These are phyloP conservation scores for Akabosia matsudoensis DNA, from an alignment of 1,140 invertebrate species.

Conservation along the genomic window DNA sequence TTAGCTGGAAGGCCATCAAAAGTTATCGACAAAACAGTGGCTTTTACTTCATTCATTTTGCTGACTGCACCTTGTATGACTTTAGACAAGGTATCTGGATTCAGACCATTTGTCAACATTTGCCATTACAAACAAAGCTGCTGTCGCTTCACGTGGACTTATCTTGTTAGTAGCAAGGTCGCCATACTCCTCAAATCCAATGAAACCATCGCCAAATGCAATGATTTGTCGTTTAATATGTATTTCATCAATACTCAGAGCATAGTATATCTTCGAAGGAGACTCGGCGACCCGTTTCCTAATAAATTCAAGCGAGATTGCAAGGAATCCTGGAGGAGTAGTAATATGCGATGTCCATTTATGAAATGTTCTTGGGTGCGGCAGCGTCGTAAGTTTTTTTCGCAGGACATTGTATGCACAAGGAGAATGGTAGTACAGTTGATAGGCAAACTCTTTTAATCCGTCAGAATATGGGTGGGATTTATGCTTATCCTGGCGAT, in stretches of 20 bases:
- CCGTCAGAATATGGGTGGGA: neutral
- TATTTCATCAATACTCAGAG: conserved; percentile 9
- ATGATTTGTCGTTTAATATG: conserved; percentile 3
- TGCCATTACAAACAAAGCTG: conserved; percentile 19
- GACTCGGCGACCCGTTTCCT: neutral
- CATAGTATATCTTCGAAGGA: neutral
- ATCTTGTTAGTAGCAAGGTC: neutral
- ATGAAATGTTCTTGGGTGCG: neutral
- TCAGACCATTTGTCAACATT: conserved; percentile 24
- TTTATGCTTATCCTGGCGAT: neutral
- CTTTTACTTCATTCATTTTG: neutral
- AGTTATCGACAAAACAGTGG: conserved; percentile 14
- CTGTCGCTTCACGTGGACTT: neutral
- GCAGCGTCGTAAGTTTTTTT: neutral
- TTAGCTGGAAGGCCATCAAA: conserved; percentile 37
- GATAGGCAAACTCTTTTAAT: neutral
- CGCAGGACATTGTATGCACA: neutral
- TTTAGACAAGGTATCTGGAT: neutral
- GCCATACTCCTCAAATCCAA: conserved; percentile 19
- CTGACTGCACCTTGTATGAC: neutral
- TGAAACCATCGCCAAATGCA: neutral
- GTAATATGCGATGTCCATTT: neutral
- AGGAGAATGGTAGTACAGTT: neutral
- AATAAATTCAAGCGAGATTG: neutral
- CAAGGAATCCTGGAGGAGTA: neutral